Percentiles rank a stretch among this genome's conserved stretches.
Conservation (phyloP, 2,888 invertebrate species). For the Beris morrisii region DNA sequence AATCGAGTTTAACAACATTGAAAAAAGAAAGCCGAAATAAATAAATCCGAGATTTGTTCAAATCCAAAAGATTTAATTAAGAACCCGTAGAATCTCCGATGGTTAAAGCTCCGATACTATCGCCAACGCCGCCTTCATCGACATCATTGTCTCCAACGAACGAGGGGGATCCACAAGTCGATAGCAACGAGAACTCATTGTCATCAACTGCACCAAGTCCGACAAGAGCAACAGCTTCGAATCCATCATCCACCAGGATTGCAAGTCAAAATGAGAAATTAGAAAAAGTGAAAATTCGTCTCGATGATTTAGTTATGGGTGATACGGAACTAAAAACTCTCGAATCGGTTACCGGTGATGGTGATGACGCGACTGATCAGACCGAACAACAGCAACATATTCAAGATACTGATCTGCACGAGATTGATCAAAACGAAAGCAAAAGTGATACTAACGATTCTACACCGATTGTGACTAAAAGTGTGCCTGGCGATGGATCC, state of each 20-base stretch:
- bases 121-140: slow-evolving; percentile 35
- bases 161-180: slow-evolving; percentile 28
- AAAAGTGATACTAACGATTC: too few relatives aligned
- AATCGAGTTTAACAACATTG: too few relatives aligned
- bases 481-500: background rate
- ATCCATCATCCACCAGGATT: too few relatives aligned
- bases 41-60: too few relatives aligned
- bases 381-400: slow-evolving; percentile 1
- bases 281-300: slow-evolving; percentile 32
- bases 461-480: too few relatives aligned
- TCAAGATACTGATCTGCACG: too few relatives aligned
- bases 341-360: slow-evolving; percentile 14
- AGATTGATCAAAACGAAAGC: too few relatives aligned
- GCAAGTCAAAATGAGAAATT: slow-evolving; percentile 30
- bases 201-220: slow-evolving; percentile 29
- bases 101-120: slow-evolving; percentile 39
- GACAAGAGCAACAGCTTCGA: background rate
- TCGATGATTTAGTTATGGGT: slow-evolving; percentile 32
- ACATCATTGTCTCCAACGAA: slow-evolving; percentile 39
- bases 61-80: background rate
- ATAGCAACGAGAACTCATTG: background rate
- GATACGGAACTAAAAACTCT: slow-evolving; percentile 21
- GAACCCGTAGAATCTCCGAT: slow-evolving; percentile 22
- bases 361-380: slow-evolving; percentile 15
- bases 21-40: too few relatives aligned